Conservation (phyloP, 2,113 vertebrate species). For the Scopus umbretta region DNA sequence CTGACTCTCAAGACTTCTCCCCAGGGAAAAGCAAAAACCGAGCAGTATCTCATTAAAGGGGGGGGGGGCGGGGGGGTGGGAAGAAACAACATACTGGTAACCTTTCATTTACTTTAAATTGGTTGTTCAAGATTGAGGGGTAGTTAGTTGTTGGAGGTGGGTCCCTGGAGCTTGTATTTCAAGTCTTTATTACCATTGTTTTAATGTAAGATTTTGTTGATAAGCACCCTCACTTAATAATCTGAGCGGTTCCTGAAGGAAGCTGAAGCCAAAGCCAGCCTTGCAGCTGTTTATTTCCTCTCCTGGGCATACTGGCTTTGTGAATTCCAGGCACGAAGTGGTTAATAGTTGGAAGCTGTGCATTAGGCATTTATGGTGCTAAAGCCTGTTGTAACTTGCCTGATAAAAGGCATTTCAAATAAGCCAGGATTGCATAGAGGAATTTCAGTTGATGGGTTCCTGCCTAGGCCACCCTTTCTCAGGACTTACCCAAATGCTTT, state of each 20-base stretch:
- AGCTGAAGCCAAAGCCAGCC: neutral
- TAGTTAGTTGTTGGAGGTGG: neutral
- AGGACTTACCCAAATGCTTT: conserved; percentile 23
- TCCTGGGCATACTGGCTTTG: neutral
- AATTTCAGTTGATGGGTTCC: conserved; percentile 64
- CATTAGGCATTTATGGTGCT: neutral
- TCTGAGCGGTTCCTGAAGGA: neutral
- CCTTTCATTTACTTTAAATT: neutral
- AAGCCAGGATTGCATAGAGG: conserved; percentile 55
- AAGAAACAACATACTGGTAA: neutral
- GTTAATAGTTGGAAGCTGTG: conserved; percentile 30
- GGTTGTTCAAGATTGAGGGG: neutral
- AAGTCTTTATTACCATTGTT: neutral
- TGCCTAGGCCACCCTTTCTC: conserved; percentile 67
- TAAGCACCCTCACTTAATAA: neutral
- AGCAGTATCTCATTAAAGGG: neutral
- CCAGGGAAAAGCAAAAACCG: neutral
- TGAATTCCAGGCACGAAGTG: neutral
- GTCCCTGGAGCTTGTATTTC: neutral
- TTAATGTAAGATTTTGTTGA: neutral
- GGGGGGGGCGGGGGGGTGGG: no score
- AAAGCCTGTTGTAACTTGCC: conserved; percentile 66
- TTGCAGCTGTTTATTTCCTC: neutral
- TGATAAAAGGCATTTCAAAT: conserved; percentile 64
- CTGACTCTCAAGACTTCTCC: neutral